Base-by-base conservation (phyloP, 2,888 invertebrate species). In the Lasioglossum marginatum region DNA sequence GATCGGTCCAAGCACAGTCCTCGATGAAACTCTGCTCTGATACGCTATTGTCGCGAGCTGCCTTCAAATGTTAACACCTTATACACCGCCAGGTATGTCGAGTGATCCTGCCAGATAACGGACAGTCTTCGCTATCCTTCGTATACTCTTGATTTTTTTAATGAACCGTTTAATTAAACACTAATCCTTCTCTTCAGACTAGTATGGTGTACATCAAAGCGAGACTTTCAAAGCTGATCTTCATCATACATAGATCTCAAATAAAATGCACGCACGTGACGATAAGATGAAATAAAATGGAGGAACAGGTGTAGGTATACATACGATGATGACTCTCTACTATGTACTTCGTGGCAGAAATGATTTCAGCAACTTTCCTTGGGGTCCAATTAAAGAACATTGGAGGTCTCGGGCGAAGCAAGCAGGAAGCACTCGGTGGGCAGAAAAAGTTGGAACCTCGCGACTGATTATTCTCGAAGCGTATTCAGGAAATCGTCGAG, bases 401-500 rank as follows among this genome's bases (percentile, higher is more conserved):
- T 4, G 23, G 10, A 52, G 52, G 23, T 23, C 52, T 23, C 52
- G 52, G 8, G 2, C 0, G 10, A n/a, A 19, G 19, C 34, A 19
- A 66, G 8, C 66, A 66, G 66, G 66, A 66, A 66, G 10, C 34
- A 34, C 19, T 19, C 34, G 66, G 27, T 3, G 27, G 12, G 14
- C 4, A 60, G 60, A n/a, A 60, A 12, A 60, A 60, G 27, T 27
- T 52, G 52, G 8, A 31, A 19, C 31, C 16, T 6, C 66, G 66
- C 16, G 19, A 10, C 66, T 79, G 52, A 82, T 82, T 81, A n/a
- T 12, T n/a, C 19, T 27, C 8, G 19, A 27, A 34, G 27, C n/a
- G 57, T 70, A 81, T 82, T 81, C 75, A 77, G 73, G 52, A 83
- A 81, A 81, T 72, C 82, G 71, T 81, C 43, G 71, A 23, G 70